These are phyloP conservation scores for Paramisgurnus dabryanus DNA, from an alignment of 2,113 vertebrate genomes.

Conservation along the genomic window DNA sequence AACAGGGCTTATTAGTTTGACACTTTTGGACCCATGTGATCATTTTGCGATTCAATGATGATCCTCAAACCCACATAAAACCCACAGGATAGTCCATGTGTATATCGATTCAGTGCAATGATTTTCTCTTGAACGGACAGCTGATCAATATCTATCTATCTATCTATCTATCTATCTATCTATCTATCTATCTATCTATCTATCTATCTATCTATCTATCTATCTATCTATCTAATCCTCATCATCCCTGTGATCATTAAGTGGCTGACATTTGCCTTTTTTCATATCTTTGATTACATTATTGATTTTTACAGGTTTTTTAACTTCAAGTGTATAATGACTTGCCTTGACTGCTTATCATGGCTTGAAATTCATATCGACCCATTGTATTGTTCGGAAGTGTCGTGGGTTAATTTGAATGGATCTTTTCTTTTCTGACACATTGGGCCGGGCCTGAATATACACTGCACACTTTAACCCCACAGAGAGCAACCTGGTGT, in stretches of 20 bases:
- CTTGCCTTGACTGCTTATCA: slow-evolving; percentile 9
- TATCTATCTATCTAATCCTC: no score
- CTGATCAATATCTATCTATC: background rate
- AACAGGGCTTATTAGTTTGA: no score
- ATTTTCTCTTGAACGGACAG: no score
- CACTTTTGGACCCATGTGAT: no score
- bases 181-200: background rate
- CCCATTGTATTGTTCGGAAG: background rate
- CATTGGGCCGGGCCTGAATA: background rate
- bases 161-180: background rate
- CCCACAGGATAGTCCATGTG: background rate
- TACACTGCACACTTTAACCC: background rate
- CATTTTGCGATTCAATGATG: background rate
- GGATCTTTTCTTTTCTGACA: background rate
- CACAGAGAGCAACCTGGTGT: background rate
- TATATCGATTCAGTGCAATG: background rate
- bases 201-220: no score
- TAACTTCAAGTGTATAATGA: slow-evolving; percentile 15
- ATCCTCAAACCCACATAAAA: background rate
- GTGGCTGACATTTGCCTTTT: background rate
- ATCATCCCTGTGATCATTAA: background rate
- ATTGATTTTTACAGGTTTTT: background rate
- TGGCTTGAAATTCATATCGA: background rate
- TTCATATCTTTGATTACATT: slow-evolving; percentile 1
- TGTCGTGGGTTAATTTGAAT: background rate